Conservation (phyloP, 2,888 invertebrate species). For the Embidobia sp. region DNA sequence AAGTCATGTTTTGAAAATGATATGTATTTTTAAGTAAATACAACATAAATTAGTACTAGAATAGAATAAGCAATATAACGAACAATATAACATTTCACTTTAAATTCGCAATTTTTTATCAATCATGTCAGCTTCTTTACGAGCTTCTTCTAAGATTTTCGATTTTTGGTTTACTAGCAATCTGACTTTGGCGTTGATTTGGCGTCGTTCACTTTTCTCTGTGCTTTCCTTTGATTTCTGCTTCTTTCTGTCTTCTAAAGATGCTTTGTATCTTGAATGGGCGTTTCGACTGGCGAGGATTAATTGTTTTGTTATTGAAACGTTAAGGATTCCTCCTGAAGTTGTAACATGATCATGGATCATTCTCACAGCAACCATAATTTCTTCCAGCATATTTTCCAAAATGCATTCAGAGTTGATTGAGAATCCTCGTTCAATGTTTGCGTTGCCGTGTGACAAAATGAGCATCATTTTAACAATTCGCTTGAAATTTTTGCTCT, state of each 20-base stretch:
- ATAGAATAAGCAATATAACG: no score
- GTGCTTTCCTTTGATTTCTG: not conserved
- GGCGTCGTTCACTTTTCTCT: not conserved
- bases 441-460: conserved; percentile 67
- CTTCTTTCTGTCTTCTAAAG: conserved; percentile 1
- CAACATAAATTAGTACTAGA: no score
- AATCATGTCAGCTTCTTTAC: conserved; percentile 1
- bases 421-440: conserved; percentile 66
- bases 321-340: not conserved
- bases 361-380: not conserved
- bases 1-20: no score
- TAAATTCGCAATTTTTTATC: conserved; percentile 7
- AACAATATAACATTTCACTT: not conserved
- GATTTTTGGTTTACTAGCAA: not conserved
- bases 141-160: conserved; percentile 3
- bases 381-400: conserved; percentile 28
- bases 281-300: conserved; percentile 7
- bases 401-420: conserved; percentile 23
- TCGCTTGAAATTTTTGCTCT: not conserved
- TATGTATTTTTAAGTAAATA: no score
- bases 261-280: not conserved
- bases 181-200: not conserved
- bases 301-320: conserved; percentile 9
- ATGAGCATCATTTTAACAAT: conserved; percentile 57
- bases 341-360: conserved; percentile 1